Base-by-base conservation (phyloP, 2,113 vertebrate genomes). In the Bagarius yarrelli region DNA sequence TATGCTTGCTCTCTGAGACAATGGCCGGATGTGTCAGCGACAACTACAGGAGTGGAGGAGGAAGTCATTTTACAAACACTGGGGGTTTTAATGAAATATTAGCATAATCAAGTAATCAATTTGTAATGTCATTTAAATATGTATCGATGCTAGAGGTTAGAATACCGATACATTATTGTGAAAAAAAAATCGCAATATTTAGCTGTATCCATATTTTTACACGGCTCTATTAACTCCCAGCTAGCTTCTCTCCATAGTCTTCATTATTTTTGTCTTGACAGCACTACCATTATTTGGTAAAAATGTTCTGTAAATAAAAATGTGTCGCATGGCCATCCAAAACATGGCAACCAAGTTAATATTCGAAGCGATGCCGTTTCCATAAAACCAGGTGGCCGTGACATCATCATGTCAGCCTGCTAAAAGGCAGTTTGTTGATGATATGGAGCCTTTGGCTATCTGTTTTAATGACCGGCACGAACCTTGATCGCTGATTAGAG, bases 401-500 rank as follows among this genome's bases (percentile, higher is more conserved):
- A 25, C 55, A 50, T 19, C 19, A 63, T 47, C 57, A 34, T 13
- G n/a, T 50, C 76, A 52, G 50, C 27, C 63, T 57, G 32, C 57
- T 57, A 44, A 79, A 73, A 8, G 21, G 5, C 13, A 21, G 53
- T 47, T 18, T 64, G 15, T 8, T 50, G 47, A 82, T 55, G 57
- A 36, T 50, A 25, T 50, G 34, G 76, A 90, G 87, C 80, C 83
- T 91, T 89, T 88, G 87, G 86, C 87, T 77, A 86, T 86, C 87
- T 84, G 79, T n/a, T 87, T 88, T 87, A 80, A 32, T 1, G 89
- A 86, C 87, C 79, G 79, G 25, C 66, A 84, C 76, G 84, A 90
- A 85, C 88, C 83, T 83, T 82, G 79, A 82, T 77, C 81, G 81
- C 88, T 88, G 87, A 90, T 90, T 85, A 85, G 76, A 80, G 80